Evolutionary conservation across 2,888 invertebrate genomes (phyloP), one percentile per base, ranked within the genome.

Genomic region (Charanyca ferruginea): DNA sequence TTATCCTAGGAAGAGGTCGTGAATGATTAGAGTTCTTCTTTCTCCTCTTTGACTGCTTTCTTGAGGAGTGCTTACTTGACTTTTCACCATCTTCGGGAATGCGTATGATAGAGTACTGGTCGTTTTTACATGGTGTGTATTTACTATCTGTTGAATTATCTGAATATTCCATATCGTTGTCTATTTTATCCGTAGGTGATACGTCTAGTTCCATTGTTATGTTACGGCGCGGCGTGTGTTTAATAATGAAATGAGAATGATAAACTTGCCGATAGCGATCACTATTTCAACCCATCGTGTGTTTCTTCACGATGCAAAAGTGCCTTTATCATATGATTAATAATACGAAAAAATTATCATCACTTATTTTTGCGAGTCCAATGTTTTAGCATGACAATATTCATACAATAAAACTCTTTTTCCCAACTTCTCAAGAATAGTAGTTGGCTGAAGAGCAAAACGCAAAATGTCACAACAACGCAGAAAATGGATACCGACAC

Each of bases 11-110:
- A 85, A 97, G 91, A 83, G 97, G 94, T 85, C 96, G 93, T 81
- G 96, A 90, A 93, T 97, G 92, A 96, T 96, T 92, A 92, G 97
- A 98, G 93, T 98, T 98, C 94, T 98, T 98, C 88, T 97, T 96
- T 85, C 98, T 96, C 80, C 98, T 95, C 88, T 97, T 98, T 32
- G 98, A 95, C 82, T 95, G 94, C 81, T 95, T 98, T 91, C 97
- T 96, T 74, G 98, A 96, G 63, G 98, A 98, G 95, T 97, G 97
- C 91, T 97, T 98, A 90, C 97, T 97, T 85, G 97, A 96, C 83
- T 96, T 97, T 69, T 93, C 94, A 75, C 90, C 89, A 85, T 94
- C 94, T 85, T 94, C 94, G 61, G 95, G 93, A 85, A 95, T 94
- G 73, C 94, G 91, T 85, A 94, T 93, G 73, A 94, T 91, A 42